phyloP scores from a whole-genome alignment of 2,113 vertebrate genomes.

The Ibidorhyncha struthersii region DNA sequence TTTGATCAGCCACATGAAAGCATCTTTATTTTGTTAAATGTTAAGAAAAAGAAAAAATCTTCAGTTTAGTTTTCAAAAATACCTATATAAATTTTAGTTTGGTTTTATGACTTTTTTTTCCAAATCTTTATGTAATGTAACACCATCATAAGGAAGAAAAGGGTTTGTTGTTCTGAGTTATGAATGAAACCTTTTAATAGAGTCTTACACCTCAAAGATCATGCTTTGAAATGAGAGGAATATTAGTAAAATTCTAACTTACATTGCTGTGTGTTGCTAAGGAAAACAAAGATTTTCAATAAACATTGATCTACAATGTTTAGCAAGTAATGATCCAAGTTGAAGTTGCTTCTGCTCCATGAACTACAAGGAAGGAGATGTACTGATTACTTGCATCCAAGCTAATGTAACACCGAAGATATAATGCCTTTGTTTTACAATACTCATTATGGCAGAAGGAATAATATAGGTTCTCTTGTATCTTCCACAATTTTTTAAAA shows the following conservation, averaged over 20 bases:
- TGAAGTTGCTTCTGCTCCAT: neutral
- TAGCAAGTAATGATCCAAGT: neutral
- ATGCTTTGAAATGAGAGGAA: neutral
- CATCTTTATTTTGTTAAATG: neutral
- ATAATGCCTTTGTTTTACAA: neutral
- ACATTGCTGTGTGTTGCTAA: neutral
- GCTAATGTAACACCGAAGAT: neutral
- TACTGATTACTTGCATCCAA: neutral
- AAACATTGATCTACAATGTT: neutral
- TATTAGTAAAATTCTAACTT: neutral
- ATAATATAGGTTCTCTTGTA: neutral
- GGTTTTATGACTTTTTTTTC: neutral
- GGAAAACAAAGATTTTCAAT: neutral
- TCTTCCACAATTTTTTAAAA: neutral
- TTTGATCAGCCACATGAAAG: neutral
- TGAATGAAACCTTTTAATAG: neutral
- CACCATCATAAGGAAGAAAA: neutral
- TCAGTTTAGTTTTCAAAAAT: neutral
- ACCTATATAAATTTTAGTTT: neutral
- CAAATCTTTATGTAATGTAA: neutral
- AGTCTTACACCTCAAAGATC: neutral
- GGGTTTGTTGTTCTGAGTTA: neutral
- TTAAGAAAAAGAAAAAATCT: neutral
- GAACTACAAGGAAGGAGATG: neutral
- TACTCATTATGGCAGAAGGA: neutral